These are phyloP conservation scores for Atta texana DNA, from an alignment of 1,140 invertebrate genomes.

Conservation along the genomic window DNA sequence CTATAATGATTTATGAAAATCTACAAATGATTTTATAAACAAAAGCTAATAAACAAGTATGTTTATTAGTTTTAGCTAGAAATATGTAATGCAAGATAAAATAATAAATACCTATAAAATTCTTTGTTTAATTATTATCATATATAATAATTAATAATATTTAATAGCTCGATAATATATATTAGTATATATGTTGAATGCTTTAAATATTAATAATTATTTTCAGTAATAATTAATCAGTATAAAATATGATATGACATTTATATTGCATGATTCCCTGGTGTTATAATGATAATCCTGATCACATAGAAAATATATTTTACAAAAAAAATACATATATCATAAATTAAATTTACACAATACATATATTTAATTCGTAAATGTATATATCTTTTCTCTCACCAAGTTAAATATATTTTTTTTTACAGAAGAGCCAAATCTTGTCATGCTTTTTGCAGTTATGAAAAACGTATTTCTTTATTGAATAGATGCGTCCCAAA, in stretches of 20 bases:
- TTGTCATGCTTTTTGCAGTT: not conserved
- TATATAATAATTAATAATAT: not conserved
- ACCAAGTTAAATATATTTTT: not conserved
- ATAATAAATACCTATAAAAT: not conserved
- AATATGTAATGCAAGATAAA: not conserved
- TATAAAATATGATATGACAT: not conserved
- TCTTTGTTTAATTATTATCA: not conserved
- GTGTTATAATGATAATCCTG: not conserved
- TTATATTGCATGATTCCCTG: not conserved
- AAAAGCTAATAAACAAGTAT: not conserved
- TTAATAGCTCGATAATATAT: not conserved
- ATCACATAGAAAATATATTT: not conserved
- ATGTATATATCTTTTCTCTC: not conserved
- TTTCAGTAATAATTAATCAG: constrained; percentile 16
- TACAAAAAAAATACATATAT: not conserved
- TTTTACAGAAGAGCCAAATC: not conserved
- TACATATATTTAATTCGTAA: not conserved
- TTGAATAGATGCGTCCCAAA: not conserved
- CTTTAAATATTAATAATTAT: not conserved
- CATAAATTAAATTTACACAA: not conserved
- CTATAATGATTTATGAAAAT: not conserved
- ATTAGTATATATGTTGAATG: not conserved
- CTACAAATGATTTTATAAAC: constrained; percentile 3
- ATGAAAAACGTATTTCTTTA: not conserved
- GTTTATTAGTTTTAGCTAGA: not conserved